phyloP scores from a whole-genome alignment of 2,113 vertebrate genomes.

The Romanogobio albipinnatus region DNA sequence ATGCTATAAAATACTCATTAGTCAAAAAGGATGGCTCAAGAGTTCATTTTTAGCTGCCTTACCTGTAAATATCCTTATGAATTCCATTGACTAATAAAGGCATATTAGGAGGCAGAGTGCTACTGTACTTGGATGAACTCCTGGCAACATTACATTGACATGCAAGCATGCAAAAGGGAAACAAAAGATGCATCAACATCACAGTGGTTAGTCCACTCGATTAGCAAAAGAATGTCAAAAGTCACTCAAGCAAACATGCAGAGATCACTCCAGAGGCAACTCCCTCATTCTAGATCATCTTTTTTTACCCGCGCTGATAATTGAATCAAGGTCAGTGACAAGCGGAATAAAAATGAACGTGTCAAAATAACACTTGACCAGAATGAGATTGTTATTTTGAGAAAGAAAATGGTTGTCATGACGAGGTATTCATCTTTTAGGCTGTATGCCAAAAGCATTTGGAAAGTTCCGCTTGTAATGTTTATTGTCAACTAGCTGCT shows the following conservation, averaged over 20 bases:
- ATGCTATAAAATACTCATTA: slow-evolving; percentile 3
- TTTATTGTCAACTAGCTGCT: slow-evolving; percentile 35
- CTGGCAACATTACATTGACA: slow-evolving; percentile 64
- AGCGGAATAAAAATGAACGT: slow-evolving; percentile 44
- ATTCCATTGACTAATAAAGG: slow-evolving; percentile 83
- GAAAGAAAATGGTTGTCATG: slow-evolving; percentile 43
- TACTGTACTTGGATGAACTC: slow-evolving; percentile 81
- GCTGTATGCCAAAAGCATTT: slow-evolving; percentile 39
- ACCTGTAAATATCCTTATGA: slow-evolving; percentile 82
- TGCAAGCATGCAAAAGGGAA: slow-evolving; percentile 65
- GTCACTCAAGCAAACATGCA: slow-evolving; percentile 19
- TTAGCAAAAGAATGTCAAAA: slow-evolving; percentile 8
- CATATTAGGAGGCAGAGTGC: slow-evolving; percentile 86
- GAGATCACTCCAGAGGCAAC: slow-evolving; percentile 26
- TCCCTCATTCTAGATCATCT: slow-evolving; percentile 20
- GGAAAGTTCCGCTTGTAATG: slow-evolving; percentile 57
- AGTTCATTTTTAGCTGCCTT: slow-evolving; percentile 62
- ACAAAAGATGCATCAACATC: slow-evolving; percentile 35
- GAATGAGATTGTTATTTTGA: slow-evolving; percentile 30
- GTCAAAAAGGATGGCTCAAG: not conserved
- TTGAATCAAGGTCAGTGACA: slow-evolving; percentile 17
- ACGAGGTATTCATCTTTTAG: slow-evolving; percentile 23
- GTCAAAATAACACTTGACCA: slow-evolving; percentile 38
- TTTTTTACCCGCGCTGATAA: not conserved
- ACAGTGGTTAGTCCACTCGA: slow-evolving; percentile 21